phyloP scores from a whole-genome alignment of 2,888 invertebrate genomes.

The Lasioglossum malachurum region DNA sequence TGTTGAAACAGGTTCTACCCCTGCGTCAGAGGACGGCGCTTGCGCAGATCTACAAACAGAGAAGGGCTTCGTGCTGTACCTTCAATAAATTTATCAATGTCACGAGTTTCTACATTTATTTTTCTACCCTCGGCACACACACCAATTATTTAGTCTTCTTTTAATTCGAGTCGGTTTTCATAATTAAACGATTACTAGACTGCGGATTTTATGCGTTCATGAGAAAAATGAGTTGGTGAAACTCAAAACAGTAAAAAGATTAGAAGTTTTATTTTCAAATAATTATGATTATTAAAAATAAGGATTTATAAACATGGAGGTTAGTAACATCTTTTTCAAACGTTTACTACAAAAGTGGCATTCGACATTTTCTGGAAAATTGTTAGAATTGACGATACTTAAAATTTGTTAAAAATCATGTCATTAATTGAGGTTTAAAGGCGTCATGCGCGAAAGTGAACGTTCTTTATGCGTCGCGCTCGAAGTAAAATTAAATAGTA shows the following conservation, averaged over 20 bases:
- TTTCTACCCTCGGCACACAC: background rate
- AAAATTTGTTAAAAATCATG: background rate
- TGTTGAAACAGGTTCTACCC: slow-evolving; percentile 6
- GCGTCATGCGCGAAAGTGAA: background rate
- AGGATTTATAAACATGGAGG: background rate
- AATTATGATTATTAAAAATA: background rate
- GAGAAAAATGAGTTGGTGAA: background rate
- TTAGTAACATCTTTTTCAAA: background rate
- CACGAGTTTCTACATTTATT: background rate
- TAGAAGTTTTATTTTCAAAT: background rate
- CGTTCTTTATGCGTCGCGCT: background rate
- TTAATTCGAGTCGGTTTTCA: background rate
- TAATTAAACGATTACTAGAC: background rate
- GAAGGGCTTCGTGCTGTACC: slow-evolving; percentile 26
- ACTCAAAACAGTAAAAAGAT: too few species aligned
- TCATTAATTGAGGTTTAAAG: background rate
- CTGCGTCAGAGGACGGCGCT: slow-evolving; percentile 48
- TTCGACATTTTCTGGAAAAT: background rate
- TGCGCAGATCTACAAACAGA: slow-evolving; percentile 15
- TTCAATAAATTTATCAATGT: slow-evolving; percentile 2
- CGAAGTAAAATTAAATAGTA: background rate
- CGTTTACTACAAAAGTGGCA: background rate
- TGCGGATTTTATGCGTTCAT: background rate
- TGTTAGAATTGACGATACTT: background rate
- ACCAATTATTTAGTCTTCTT: background rate